Percentiles rank a stretch among this genome's conserved stretches.
phyloP scores from a whole-genome alignment of 2,113 vertebrate genomes.

The Pleuronectes platessa region DNA sequence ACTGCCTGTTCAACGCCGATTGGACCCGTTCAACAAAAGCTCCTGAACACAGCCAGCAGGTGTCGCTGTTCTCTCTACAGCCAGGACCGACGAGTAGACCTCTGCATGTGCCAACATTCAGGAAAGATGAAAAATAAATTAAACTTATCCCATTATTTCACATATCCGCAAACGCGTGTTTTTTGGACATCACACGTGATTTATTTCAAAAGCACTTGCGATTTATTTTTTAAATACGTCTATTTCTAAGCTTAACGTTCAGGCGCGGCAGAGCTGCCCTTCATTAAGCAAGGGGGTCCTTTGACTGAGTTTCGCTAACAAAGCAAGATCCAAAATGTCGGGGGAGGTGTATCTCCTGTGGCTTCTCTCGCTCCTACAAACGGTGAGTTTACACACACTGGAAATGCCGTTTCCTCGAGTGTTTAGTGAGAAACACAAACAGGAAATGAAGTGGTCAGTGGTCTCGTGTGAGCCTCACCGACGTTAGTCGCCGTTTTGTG shows the following conservation, averaged over 20 bases:
- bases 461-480: rapidly evolving
- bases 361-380: constrained; percentile 84
- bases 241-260: not conserved
- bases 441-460: not conserved
- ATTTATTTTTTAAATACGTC: too few species aligned
- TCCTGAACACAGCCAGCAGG: constrained; percentile 24
- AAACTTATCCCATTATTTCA: rapidly evolving
- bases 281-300: constrained; percentile 39
- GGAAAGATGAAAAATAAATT: not conserved
- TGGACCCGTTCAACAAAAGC: constrained; percentile 45
- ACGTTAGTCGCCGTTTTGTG: not conserved
- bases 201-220: not conserved
- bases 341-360: constrained; percentile 77
- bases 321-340: constrained; percentile 83
- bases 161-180: not conserved
- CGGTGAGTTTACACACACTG: constrained; percentile 79
- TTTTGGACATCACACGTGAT: not conserved
- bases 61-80: constrained; percentile 30
- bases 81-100: not conserved
- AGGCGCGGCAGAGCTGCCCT: constrained; percentile 28
- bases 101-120: constrained; percentile 15
- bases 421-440: rapidly evolving
- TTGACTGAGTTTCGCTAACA: constrained; percentile 14
- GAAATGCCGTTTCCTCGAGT: rapidly evolving
- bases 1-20: constrained; percentile 61